Conservation (phyloP, 2,888 invertebrate genomes). For the Tribolium freemani region DNA sequence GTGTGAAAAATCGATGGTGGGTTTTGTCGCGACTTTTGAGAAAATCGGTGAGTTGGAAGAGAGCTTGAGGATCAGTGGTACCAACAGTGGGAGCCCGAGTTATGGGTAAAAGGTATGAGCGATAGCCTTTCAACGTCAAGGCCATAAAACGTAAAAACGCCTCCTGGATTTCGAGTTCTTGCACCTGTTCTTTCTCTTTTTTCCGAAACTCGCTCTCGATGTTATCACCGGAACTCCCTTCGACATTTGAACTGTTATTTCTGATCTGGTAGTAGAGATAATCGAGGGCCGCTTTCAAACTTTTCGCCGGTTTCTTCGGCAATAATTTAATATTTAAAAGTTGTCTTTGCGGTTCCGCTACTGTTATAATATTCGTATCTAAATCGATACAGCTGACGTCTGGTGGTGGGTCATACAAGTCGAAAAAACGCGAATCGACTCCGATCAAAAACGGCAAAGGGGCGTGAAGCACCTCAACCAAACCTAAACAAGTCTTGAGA, state of each 20-base stretch:
- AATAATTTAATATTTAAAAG: constrained; percentile 81
- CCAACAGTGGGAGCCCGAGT: constrained; percentile 94
- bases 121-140: constrained; percentile 90
- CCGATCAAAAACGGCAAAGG: constrained; percentile 98
- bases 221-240: constrained; percentile 53
- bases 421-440: constrained; percentile 97
- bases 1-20: constrained; percentile 89
- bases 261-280: constrained; percentile 77
- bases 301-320: constrained; percentile 89
- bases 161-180: constrained; percentile 96
- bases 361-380: constrained; percentile 96
- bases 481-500: constrained; percentile 69
- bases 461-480: constrained; percentile 97
- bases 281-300: constrained; percentile 84
- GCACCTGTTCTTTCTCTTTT: constrained; percentile 84
- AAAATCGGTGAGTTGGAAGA: constrained; percentile 95
- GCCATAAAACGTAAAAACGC: constrained; percentile 97
- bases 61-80: constrained; percentile 93
- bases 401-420: constrained; percentile 94
- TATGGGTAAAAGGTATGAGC: constrained; percentile 89
- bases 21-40: constrained; percentile 90
- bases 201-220: constrained; percentile 87
- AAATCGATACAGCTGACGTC: constrained; percentile 99
- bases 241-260: constrained; percentile 58
- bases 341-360: constrained; percentile 90